A percentile compares a stretch with the other conserved stretches of the same genome.
Conservation (phyloP, 2,888 invertebrate species). For the Zonitis immaculata region DNA sequence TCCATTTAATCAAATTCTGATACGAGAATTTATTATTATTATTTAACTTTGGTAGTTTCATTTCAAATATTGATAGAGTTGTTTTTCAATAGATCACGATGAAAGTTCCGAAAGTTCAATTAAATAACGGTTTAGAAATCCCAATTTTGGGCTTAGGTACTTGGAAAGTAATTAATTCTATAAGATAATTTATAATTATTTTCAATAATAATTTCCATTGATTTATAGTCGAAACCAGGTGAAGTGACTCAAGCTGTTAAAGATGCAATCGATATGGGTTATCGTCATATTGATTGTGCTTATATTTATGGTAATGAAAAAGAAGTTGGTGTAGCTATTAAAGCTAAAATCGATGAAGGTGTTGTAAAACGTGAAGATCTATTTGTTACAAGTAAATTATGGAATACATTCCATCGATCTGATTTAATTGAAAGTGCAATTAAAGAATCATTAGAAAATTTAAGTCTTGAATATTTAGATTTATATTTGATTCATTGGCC, state of each 20-base stretch:
- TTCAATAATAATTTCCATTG: not conserved
- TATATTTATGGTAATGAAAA: slow-evolving; percentile 69
- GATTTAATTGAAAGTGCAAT: slow-evolving; percentile 50
- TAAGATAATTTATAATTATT: too few relatives aligned
- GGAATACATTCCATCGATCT: slow-evolving; percentile 83
- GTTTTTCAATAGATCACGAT: not conserved
- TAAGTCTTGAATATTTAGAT: slow-evolving; percentile 54
- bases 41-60: not conserved
- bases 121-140: slow-evolving; percentile 36
- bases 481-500: slow-evolving; percentile 54
- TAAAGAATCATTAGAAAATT: slow-evolving; percentile 47
- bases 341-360: slow-evolving; percentile 61
- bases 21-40: not conserved
- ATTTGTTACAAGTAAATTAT: slow-evolving; percentile 74
- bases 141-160: slow-evolving; percentile 47
- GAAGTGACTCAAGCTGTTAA: slow-evolving; percentile 66
- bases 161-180: slow-evolving; percentile 46
- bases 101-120: slow-evolving; percentile 17
- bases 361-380: slow-evolving; percentile 65
- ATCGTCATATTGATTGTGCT: slow-evolving; percentile 76
- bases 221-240: slow-evolving; percentile 59
- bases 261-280: slow-evolving; percentile 72
- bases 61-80: not conserved
- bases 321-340: slow-evolving; percentile 68
- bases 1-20: not conserved